Conservation (phyloP, 2,888 invertebrate genomes). For the Erebia ligea region DNA sequence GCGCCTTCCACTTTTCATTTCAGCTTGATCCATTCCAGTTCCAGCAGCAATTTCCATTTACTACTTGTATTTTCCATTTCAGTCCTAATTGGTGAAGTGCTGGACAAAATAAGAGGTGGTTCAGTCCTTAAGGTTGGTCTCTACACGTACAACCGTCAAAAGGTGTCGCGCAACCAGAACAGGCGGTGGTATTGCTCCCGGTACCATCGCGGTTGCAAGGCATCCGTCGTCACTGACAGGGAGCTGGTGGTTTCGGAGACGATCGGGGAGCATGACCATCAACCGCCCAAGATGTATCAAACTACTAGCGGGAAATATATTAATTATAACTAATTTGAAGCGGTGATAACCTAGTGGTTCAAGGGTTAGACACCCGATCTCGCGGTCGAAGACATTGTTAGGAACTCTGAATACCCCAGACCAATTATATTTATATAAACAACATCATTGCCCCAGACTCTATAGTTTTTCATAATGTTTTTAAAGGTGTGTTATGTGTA, state of each 20-base stretch:
- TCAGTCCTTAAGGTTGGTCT: constrained; percentile 15
- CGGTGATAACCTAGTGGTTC: too few relatives aligned
- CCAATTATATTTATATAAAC: too few relatives aligned
- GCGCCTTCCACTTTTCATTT: too few relatives aligned
- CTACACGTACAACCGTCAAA: constrained; percentile 37
- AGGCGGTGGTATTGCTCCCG: constrained; percentile 46
- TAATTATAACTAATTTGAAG: not conserved
- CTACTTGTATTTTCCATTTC: not conserved
- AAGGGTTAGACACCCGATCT: too few relatives aligned
- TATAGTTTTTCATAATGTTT: too few relatives aligned
- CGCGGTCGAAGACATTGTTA: too few relatives aligned
- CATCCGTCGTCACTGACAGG: constrained; percentile 38
- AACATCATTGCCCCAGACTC: too few relatives aligned
- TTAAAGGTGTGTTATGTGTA: too few relatives aligned
- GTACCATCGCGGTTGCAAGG: constrained; percentile 48
- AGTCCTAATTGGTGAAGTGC: not conserved
- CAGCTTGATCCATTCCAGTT: too few relatives aligned
- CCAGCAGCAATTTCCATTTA: too few relatives aligned
- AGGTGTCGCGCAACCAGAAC: constrained; percentile 21
- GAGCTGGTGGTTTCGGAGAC: constrained; percentile 27
- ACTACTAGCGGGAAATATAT: too few relatives aligned
- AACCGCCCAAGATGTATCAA: constrained; percentile 28
- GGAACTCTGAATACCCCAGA: too few relatives aligned
- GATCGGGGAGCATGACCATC: constrained; percentile 42
- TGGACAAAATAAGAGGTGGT: not conserved